Conservation (phyloP, 2,797 vertebrate genomes). For the Gobio occitaniae region DNA sequence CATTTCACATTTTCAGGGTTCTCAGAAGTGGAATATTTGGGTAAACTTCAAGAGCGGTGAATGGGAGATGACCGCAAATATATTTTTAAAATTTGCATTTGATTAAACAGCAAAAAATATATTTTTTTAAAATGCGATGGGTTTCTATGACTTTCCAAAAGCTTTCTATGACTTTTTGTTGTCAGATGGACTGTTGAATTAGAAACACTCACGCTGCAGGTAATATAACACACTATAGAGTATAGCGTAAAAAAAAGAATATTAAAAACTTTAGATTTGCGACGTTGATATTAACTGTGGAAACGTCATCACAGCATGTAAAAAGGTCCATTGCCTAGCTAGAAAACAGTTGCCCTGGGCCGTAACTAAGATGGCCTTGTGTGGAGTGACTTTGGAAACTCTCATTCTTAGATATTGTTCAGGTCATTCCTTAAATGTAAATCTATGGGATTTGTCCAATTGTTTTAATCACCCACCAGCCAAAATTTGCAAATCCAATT, state of each 20-base stretch:
- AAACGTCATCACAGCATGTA: too few species aligned
- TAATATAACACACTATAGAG: not conserved
- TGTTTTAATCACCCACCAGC: too few species aligned
- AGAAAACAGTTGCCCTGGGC: not conserved
- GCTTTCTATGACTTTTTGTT: not conserved
- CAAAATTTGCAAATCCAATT: not conserved
- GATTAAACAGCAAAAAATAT: not conserved
- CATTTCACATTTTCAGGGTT: not conserved
- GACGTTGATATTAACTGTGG: too few species aligned
- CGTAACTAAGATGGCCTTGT: not conserved
- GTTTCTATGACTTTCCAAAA: not conserved
- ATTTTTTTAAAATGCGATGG: too few species aligned
- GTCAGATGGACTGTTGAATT: not conserved
- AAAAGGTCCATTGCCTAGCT: too few species aligned
- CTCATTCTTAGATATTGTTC: not conserved
- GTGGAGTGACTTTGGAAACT: conserved; percentile 12
- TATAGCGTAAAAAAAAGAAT: not conserved
- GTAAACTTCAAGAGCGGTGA: not conserved
- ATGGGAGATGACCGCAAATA: not conserved
- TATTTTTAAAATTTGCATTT: not conserved
- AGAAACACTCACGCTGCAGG: not conserved
- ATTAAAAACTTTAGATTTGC: not conserved
- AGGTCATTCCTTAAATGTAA: too few species aligned
- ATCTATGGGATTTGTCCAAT: too few species aligned
- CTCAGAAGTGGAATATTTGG: not conserved